Evolutionary conservation across 2,797 vertebrate genomes (phyloP).

Genomic region (Hypotaenidia okinawae): DNA sequence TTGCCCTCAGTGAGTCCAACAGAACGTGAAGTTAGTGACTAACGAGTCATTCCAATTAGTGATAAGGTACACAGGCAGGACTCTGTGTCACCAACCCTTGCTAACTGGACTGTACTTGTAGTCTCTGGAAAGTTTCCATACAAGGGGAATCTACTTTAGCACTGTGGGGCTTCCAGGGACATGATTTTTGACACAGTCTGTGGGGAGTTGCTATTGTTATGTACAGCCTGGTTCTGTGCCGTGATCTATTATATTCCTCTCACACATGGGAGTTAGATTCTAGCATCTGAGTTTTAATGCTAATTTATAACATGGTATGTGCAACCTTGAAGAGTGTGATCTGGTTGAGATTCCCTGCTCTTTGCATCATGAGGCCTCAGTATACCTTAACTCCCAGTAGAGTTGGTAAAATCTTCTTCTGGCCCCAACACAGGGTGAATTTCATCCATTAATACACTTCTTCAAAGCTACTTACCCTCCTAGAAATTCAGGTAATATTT

Average conservation of each 20-base stretch:
- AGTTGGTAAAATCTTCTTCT: not conserved
- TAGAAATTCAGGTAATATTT: not conserved
- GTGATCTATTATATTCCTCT: not conserved
- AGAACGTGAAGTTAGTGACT: conserved; percentile 27
- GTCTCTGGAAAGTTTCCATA: not conserved
- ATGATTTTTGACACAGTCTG: not conserved
- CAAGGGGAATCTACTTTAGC: not conserved
- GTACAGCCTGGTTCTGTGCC: not conserved
- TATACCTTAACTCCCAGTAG: not conserved
- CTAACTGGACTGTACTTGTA: not conserved
- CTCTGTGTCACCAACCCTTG: not conserved
- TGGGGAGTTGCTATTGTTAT: not conserved
- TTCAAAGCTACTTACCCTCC: not conserved
- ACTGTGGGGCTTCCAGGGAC: not conserved
- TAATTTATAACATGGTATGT: not conserved
- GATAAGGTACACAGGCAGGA: not conserved
- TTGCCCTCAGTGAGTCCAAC: not conserved
- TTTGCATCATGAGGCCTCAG: not conserved
- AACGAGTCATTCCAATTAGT: not conserved
- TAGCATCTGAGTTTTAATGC: not conserved
- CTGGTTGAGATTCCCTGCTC: not conserved
- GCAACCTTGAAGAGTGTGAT: not conserved
- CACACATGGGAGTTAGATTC: not conserved
- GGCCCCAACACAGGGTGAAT: not conserved
- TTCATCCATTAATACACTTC: not conserved